Base-by-base conservation (phyloP, 2,113 vertebrate species). In the Solea solea region DNA sequence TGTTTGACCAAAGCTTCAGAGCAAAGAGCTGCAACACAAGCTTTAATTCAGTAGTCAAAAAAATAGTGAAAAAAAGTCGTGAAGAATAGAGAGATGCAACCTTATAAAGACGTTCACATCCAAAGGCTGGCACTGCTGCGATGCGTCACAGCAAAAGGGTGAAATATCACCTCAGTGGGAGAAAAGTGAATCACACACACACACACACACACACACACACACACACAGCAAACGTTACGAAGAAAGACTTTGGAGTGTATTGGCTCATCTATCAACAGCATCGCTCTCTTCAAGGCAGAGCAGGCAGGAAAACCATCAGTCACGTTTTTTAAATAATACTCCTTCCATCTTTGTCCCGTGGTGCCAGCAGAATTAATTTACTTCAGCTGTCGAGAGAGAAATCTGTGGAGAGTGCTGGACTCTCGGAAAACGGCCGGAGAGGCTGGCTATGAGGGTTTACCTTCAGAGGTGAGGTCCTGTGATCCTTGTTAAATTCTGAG, bases 261-360 rank as follows among this genome's bases (percentile, higher is more conserved):
- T 85, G 85, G 70, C 64, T 91, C 81, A 90, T 85, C 74, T 83
- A 90, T 91, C 91, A 93, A 58, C 58, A 88, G 77, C 86, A 76
- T 81, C 80, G 76, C 83, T 86, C 84, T 88, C 72, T 83, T 66
- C 48, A 45, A 85, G 88, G 81, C 56, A 77, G 75, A 80, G 75
- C 78, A 76, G 90, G 70, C 81, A 89, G 89, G 85, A 92, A 94
- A 94, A 92, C 88, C 91, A 93, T 92, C 89, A 90, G 85, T 93
- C 81, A 92, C 72, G 86, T 83, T 87, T 92, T 59, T 90, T 92
- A 87, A 92, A 90, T 83, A 91, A 79, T 71, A 73, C 62, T 90
- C 92, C 66, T 79, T 92, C 88, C 86, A 75, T 92, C 87, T 91
- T 83, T 91, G 83, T 91, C 86, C 87, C 86, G 82, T 9, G 57